A percentile compares a stretch with the other conserved stretches of the same genome.
Conservation (phyloP, 2,797 vertebrate genomes). For the Anolis apletophallus region DNA sequence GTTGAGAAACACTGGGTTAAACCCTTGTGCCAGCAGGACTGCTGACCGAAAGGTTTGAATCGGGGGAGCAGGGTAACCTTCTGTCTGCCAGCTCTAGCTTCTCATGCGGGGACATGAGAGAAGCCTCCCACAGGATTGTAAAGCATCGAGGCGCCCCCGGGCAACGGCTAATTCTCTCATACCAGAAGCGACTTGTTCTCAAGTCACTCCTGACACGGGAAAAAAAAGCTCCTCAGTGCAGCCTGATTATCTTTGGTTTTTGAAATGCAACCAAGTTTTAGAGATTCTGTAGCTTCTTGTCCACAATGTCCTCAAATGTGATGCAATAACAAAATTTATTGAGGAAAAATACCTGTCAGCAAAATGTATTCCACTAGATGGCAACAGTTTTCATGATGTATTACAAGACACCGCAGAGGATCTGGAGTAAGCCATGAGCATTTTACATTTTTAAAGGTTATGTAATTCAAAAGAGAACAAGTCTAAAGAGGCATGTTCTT, state of each 20-base stretch:
- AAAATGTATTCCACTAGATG: conserved; percentile 9
- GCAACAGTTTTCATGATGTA: conserved; percentile 1
- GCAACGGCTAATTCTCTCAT: too few relatives aligned
- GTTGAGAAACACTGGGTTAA: too few relatives aligned
- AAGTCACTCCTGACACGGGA: too few relatives aligned
- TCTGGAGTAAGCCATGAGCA: background rate
- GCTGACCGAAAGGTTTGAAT: too few relatives aligned
- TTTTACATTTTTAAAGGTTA: background rate
- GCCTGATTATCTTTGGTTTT: background rate
- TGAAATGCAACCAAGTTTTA: background rate
- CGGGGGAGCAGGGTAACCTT: too few relatives aligned
- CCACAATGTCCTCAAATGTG: background rate
- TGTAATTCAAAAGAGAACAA: background rate
- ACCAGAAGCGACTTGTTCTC: too few relatives aligned
- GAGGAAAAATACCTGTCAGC: background rate
- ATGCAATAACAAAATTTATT: background rate
- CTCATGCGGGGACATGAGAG: too few relatives aligned
- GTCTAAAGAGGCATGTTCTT: background rate
- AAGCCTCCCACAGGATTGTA: too few relatives aligned
- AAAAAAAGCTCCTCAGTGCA: too few relatives aligned
- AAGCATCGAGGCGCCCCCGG: too few relatives aligned
- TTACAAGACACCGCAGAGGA: background rate
- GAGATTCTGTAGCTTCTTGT: background rate
- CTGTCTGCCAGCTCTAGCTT: too few relatives aligned
- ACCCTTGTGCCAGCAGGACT: too few relatives aligned